phyloP scores from a whole-genome alignment of 92 coral and sea anemone species.

The Micromussa lordhowensis region DNA sequence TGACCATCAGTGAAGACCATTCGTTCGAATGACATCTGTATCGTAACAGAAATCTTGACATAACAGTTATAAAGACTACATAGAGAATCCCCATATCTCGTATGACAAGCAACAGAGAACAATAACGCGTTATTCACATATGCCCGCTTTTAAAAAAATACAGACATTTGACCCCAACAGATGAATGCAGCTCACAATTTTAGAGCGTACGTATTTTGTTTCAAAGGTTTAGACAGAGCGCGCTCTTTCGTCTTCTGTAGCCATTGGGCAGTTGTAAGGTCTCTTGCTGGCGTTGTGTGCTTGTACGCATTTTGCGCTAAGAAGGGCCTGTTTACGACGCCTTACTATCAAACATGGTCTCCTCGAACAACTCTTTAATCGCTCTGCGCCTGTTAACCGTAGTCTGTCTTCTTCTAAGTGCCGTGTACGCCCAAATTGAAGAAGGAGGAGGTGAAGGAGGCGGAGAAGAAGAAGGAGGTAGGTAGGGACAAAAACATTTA shows the following conservation, averaged over 20 bases:
- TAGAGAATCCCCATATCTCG: neutral
- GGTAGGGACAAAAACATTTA: neutral
- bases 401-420: conserved; percentile 7
- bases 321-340: conserved; percentile 7
- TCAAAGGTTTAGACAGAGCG: conserved; percentile 1
- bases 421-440: conserved; percentile 24
- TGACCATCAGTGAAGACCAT: neutral
- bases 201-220: conserved; percentile 23
- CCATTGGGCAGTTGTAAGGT: neutral
- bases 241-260: conserved; percentile 11
- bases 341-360: conserved; percentile 11
- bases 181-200: conserved; percentile 1
- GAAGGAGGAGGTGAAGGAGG: neutral
- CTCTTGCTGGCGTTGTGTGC: conserved; percentile 28
- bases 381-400: conserved; percentile 8
- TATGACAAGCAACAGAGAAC: conserved; percentile 28
- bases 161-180: conserved; percentile 30
- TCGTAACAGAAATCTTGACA: neutral
- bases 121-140: conserved; percentile 6
- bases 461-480: neutral
- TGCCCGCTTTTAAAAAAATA: neutral
- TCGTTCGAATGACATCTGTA: neutral
- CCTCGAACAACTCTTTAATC: neutral
- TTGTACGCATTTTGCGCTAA: conserved; percentile 12
- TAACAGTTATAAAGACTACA: neutral